Conservation (phyloP, 2,797 vertebrate species). For the Enteromius anoplus region DNA sequence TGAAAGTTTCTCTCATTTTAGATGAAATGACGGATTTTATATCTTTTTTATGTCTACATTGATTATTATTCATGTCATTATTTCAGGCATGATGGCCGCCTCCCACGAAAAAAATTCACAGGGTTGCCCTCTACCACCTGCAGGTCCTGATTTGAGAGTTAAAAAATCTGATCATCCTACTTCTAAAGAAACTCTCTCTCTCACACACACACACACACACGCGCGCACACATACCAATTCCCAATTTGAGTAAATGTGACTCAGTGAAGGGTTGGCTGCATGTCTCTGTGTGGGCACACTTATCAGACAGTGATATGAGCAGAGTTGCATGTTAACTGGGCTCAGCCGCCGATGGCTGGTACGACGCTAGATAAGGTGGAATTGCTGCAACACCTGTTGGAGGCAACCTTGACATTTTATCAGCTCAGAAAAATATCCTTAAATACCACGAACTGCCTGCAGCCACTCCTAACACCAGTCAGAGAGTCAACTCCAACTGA, state of each 20-base stretch:
- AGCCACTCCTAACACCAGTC: conserved; percentile 31
- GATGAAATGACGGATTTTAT: not conserved
- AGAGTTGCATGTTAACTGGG: conserved; percentile 53
- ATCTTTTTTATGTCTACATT: conserved; percentile 4
- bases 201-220: conserved; percentile 2
- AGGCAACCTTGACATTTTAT: conserved; percentile 60
- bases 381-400: conserved; percentile 55
- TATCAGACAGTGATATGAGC: conserved; percentile 47
- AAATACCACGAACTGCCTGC: conserved; percentile 44
- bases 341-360: conserved; percentile 37
- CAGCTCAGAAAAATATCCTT: conserved; percentile 55
- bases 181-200: conserved; percentile 8
- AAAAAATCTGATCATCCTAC: not conserved
- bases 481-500: conserved; percentile 13
- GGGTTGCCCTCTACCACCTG: not conserved
- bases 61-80: conserved; percentile 16
- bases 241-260: conserved; percentile 41
- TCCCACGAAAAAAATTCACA: conserved; percentile 9
- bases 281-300: conserved; percentile 32
- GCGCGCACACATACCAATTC: conserved; percentile 32
- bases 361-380: conserved; percentile 53
- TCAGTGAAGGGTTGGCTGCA: conserved; percentile 19
- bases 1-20: not conserved
- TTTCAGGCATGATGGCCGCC: not conserved
- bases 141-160: not conserved